A percentile compares a stretch with the other conserved stretches of the same genome.
Conservation (phyloP, 2,888 invertebrate genomes). For the Drosophila setosimentum region DNA sequence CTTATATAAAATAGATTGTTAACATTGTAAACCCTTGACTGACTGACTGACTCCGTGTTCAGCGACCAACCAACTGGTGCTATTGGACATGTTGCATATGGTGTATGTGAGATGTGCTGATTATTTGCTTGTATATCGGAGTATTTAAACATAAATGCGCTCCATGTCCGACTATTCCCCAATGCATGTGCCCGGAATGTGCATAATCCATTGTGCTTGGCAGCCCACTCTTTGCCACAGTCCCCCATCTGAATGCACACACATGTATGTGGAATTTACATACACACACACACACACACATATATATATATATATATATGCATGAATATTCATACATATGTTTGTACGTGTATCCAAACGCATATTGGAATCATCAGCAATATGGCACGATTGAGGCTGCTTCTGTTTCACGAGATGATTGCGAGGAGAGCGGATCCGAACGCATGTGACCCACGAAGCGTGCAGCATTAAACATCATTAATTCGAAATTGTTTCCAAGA, state of each 20-base stretch:
- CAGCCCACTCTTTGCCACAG: not conserved
- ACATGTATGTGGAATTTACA: not conserved
- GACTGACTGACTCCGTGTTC: not conserved
- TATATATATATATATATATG: constrained; percentile 4
- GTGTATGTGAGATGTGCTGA: not conserved
- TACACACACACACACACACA: not conserved
- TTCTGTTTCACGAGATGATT: constrained; percentile 47
- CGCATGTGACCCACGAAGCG: constrained; percentile 66
- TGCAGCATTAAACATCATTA: constrained; percentile 70
- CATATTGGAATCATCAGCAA: constrained; percentile 56
- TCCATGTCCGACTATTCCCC: constrained; percentile 19
- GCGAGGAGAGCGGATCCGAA: constrained; percentile 18
- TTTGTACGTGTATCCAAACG: constrained; percentile 33
- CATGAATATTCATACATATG: not conserved
- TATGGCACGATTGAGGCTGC: constrained; percentile 49
- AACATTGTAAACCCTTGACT: not conserved
- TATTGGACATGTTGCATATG: not conserved
- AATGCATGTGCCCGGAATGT: constrained; percentile 40
- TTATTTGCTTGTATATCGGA: not conserved
- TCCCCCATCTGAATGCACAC: not conserved
- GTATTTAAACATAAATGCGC: constrained; percentile 13
- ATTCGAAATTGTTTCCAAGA: constrained; percentile 66
- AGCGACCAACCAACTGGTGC: not conserved
- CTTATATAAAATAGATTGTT: not conserved
- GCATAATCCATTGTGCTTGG: constrained; percentile 22